phyloP scores from a whole-genome alignment of 2,113 vertebrate genomes.

The Cheilinus undulatus region DNA sequence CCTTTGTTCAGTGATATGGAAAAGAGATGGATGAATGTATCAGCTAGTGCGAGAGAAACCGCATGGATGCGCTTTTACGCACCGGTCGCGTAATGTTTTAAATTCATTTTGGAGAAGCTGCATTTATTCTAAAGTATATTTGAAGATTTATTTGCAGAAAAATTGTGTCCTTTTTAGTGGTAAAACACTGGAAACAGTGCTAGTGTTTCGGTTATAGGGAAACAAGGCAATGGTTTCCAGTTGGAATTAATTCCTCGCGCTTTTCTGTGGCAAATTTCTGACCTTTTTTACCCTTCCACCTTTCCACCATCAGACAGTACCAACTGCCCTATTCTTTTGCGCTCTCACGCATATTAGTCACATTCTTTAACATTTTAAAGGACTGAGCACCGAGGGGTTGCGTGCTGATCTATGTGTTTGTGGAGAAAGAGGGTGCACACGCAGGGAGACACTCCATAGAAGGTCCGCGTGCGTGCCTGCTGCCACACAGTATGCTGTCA shows the following conservation, averaged over 20 bases:
- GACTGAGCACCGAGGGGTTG: not conserved
- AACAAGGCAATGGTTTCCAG: not conserved
- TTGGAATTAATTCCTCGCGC: not conserved
- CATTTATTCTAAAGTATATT: not conserved
- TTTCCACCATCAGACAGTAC: constrained; percentile 26
- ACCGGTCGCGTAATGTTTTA: not conserved
- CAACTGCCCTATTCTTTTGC: constrained; percentile 39
- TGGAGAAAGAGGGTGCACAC: not conserved
- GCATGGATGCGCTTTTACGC: constrained; percentile 55
- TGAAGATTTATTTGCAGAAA: not conserved
- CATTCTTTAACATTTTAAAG: constrained; percentile 52
- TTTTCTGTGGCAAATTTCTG: constrained; percentile 24
- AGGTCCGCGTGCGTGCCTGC: not conserved
- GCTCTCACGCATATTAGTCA: constrained; percentile 34
- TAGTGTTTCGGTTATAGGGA: not conserved
- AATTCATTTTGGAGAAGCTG: not conserved
- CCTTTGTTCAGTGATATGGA: not conserved
- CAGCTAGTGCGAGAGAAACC: constrained; percentile 24
- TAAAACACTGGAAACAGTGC: too few relatives aligned
- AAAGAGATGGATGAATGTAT: not conserved
- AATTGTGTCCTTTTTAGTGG: too few relatives aligned
- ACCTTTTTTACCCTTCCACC: constrained; percentile 31
- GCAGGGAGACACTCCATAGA: too few relatives aligned
- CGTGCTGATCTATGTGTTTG: not conserved
- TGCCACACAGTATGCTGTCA: constrained; percentile 42